A percentile compares a stretch with the other conserved stretches of the same genome.
phyloP scores from a whole-genome alignment of 2,888 invertebrate genomes.

The Cactoblastis cactorum region DNA sequence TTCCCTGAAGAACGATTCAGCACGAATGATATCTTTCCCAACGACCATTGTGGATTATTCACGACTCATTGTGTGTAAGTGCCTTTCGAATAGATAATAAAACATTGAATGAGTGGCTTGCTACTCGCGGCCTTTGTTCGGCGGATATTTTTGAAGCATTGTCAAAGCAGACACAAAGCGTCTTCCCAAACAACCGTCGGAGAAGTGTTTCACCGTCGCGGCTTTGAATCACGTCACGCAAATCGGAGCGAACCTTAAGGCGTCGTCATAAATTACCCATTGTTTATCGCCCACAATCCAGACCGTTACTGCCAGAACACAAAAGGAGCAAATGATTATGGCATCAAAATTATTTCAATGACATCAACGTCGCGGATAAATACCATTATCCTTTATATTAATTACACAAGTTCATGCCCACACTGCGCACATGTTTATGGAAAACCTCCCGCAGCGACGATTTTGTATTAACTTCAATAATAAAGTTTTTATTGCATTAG shows the following conservation, averaged over 20 bases:
- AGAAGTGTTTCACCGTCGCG: constrained; percentile 7
- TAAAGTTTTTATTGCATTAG: neutral
- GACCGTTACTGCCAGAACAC: constrained; percentile 3
- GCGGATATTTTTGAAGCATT: constrained; percentile 55
- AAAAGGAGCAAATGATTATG: neutral
- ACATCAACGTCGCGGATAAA: neutral
- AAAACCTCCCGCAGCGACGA: constrained; percentile 6
- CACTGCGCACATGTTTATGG: constrained; percentile 3
- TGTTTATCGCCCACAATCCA: constrained; percentile 5
- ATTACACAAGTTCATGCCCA: constrained; percentile 7
- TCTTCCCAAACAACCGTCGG: constrained; percentile 20
- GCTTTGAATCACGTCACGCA: neutral
- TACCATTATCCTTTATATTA: neutral
- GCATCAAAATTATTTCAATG: constrained; percentile 4
- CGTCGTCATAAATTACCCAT: constrained; percentile 11
- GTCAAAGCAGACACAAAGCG: constrained; percentile 44
- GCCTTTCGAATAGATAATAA: constrained; percentile 61
- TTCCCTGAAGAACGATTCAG: constrained; percentile 47
- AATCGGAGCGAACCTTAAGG: constrained; percentile 7
- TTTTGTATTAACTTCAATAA: constrained; percentile 3
- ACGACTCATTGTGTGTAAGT: constrained; percentile 63
- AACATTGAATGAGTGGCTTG: constrained; percentile 53
- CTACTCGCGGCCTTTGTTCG: constrained; percentile 50
- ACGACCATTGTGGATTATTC: constrained; percentile 62
- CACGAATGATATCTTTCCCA: constrained; percentile 55